These are phyloP conservation scores for Notolabrus celidotus DNA, from an alignment of 2,797 vertebrate genomes.

Conservation along the genomic window DNA sequence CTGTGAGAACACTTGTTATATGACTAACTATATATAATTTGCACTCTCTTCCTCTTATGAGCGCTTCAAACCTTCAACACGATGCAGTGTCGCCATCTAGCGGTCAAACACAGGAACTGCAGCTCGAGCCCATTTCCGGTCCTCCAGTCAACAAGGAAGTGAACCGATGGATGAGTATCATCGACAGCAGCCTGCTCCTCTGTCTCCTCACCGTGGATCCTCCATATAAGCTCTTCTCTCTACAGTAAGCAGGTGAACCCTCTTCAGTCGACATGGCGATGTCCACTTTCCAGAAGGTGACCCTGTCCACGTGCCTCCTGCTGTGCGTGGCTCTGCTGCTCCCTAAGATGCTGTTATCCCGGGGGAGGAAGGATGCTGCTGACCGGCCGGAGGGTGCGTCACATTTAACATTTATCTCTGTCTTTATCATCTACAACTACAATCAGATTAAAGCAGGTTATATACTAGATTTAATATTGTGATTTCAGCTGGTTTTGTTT, in stretches of 20 bases:
- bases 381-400: slow-evolving; percentile 87
- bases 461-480: too few relatives aligned
- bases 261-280: slow-evolving; percentile 78
- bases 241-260: background rate
- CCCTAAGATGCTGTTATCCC: slow-evolving; percentile 88
- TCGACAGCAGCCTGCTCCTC: background rate
- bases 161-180: slow-evolving; percentile 10
- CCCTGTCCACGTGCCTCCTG: slow-evolving; percentile 87
- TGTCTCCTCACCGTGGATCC: background rate
- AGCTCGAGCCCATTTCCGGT: slow-evolving; percentile 58
- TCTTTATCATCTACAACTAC: too few relatives aligned
- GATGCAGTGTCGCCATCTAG: background rate
- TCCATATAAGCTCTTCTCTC: background rate
- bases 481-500: too few relatives aligned
- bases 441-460: too few relatives aligned
- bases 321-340: slow-evolving; percentile 91
- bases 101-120: background rate
- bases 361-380: slow-evolving; percentile 79
- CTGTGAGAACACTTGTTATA: too few relatives aligned
- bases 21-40: too few relatives aligned
- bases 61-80: background rate
- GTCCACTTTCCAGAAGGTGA: slow-evolving; percentile 88
- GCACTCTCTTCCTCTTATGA: too few relatives aligned
- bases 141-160: slow-evolving; percentile 50
- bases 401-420: background rate